Conservation (phyloP, 2,888 invertebrate species). For the Mythimna albipuncta region DNA sequence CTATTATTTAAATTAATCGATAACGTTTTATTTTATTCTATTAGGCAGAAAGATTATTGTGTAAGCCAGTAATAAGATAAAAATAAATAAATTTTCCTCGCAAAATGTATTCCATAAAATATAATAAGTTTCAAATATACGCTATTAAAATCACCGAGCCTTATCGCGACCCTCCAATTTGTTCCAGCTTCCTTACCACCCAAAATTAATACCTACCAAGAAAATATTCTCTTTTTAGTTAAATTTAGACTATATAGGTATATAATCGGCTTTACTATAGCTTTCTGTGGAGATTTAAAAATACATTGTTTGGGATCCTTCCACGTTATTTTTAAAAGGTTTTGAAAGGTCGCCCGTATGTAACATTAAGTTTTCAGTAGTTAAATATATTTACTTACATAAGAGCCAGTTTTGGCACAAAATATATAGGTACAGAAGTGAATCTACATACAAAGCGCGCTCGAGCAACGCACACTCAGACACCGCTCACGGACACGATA, state of each 20-base stretch:
- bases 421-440: too few relatives aligned
- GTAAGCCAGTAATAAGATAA: slow-evolving; percentile 13
- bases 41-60: too few relatives aligned
- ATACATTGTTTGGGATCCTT: not conserved
- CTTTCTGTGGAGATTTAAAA: slow-evolving; percentile 15
- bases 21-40: too few relatives aligned
- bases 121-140: slow-evolving; percentile 38
- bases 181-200: slow-evolving; percentile 29
- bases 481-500: too few relatives aligned
- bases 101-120: slow-evolving; percentile 21
- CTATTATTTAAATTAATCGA: too few relatives aligned
- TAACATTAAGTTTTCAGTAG: too few relatives aligned
- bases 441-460: too few relatives aligned
- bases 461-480: too few relatives aligned
- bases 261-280: slow-evolving; percentile 45
- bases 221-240: slow-evolving; percentile 8
- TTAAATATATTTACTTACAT: too few relatives aligned
- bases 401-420: too few relatives aligned
- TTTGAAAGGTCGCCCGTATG: not conserved
- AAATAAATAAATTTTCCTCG: slow-evolving; percentile 9
- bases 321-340: not conserved
- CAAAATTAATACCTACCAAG: slow-evolving; percentile 46
- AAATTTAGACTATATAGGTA: slow-evolving; percentile 24
- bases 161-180: slow-evolving; percentile 55
- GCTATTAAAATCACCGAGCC: slow-evolving; percentile 53